These are phyloP conservation scores for Phalacrocorax aristotelis DNA, from an alignment of 2,113 vertebrate species.

Conservation along the genomic window DNA sequence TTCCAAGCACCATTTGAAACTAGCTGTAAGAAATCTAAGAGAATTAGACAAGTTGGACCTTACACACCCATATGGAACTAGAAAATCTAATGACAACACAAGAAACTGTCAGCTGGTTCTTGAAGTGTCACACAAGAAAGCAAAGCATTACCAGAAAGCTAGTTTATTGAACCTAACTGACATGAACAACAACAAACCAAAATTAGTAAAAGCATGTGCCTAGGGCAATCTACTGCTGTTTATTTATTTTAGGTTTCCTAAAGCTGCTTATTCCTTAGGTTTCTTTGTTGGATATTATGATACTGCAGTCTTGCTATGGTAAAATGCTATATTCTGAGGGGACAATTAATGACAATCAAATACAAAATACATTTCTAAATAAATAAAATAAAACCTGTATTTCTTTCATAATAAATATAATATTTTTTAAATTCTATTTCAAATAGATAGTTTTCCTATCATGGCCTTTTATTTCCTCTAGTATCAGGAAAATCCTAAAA, in stretches of 20 bases:
- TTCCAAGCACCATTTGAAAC: conserved; percentile 2
- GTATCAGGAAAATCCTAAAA: neutral
- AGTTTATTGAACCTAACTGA: conserved; percentile 33
- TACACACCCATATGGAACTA: conserved; percentile 12
- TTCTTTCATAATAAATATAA: neutral
- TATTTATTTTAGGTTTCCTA: conserved; percentile 28
- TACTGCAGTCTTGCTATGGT: neutral
- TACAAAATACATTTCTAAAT: neutral
- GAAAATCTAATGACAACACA: conserved; percentile 45
- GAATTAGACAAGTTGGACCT: conserved; percentile 19
- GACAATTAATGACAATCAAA: neutral
- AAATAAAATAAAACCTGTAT: neutral
- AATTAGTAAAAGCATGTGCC: conserved; percentile 46
- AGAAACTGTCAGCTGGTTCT: conserved; percentile 12
- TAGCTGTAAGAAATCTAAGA: neutral
- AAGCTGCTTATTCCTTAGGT: neutral
- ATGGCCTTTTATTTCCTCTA: neutral
- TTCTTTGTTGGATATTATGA: neutral
- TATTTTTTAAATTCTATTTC: neutral
- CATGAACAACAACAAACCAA: conserved; percentile 42
- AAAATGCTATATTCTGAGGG: neutral
- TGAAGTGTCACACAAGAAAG: conserved; percentile 12
- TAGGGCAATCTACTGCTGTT: conserved; percentile 23
- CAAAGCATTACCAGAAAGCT: conserved; percentile 10
- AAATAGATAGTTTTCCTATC: neutral